Evolutionary conservation across 2,888 invertebrate species (phyloP).

Genomic region (Hyppa rectilinea): DNA sequence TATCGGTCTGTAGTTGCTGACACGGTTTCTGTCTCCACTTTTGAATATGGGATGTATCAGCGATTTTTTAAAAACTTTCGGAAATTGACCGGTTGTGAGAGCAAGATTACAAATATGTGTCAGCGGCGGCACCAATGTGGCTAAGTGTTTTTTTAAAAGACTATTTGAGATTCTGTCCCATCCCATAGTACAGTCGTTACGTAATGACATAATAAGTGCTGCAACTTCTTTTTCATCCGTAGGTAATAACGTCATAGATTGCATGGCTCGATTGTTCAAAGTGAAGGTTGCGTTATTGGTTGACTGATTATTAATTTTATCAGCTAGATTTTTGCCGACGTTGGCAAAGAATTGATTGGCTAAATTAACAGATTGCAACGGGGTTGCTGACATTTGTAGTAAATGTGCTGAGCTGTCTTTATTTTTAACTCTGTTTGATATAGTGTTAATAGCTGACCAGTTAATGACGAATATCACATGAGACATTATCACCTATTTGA

Average conservation of each 20-base stretch:
- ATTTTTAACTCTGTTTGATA: background rate
- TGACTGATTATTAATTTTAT: too few relatives aligned
- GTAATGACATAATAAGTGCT: too few relatives aligned
- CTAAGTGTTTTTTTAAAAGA: background rate
- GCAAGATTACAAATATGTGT: background rate
- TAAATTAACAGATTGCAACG: background rate
- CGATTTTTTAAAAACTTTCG: background rate
- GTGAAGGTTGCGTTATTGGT: too few relatives aligned
- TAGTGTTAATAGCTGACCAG: background rate
- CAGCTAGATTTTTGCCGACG: constrained; percentile 1
- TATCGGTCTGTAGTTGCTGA: too few relatives aligned
- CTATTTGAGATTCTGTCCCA: too few relatives aligned
- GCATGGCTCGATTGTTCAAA: too few relatives aligned
- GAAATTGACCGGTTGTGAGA: background rate
- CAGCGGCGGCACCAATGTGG: background rate
- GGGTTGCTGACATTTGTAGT: background rate
- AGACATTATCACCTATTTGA: too few relatives aligned
- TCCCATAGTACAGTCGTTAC: too few relatives aligned
- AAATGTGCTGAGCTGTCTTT: background rate
- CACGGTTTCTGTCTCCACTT: too few relatives aligned
- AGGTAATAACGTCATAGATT: too few relatives aligned
- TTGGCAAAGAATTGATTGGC: background rate
- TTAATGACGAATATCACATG: too few relatives aligned
- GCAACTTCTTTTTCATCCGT: too few relatives aligned
- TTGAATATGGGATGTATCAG: background rate